Evolutionary conservation across 1,140 invertebrate genomes (phyloP).

Genomic region (Augochlora pura): DNA sequence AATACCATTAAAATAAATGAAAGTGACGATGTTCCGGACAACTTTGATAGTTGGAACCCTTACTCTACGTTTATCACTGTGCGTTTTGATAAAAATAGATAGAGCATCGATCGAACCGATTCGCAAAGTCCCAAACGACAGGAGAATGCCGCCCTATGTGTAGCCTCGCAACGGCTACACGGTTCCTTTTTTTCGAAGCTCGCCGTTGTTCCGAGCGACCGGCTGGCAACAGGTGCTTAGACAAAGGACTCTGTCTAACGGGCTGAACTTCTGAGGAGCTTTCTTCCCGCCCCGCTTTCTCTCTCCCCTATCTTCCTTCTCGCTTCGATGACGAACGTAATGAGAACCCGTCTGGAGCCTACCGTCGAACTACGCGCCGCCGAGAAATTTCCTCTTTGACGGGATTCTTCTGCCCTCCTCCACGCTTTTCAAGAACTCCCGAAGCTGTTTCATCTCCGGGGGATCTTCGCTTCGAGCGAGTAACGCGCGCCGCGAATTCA

Average conservation of each 20-base stretch:
- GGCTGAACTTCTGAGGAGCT: slow-evolving; percentile 31
- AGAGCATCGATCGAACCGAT: neutral
- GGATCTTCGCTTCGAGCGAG: neutral
- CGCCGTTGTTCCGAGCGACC: neutral
- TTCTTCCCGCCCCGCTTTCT: slow-evolving; percentile 10
- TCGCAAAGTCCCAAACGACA: too few species aligned
- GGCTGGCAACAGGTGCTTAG: slow-evolving; percentile 61
- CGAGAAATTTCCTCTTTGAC: neutral
- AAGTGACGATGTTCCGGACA: too few species aligned
- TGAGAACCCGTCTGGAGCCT: neutral
- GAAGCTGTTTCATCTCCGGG: neutral
- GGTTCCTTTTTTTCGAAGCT: neutral
- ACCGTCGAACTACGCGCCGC: neutral
- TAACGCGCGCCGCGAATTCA: too few species aligned
- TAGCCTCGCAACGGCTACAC: slow-evolving; percentile 12
- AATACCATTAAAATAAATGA: too few species aligned
- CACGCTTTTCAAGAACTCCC: neutral
- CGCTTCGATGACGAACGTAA: slow-evolving; percentile 50
- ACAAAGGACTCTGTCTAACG: slow-evolving; percentile 57
- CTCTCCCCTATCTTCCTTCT: neutral
- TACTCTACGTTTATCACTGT: too few species aligned
- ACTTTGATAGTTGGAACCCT: too few species aligned
- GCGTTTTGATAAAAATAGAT: too few species aligned
- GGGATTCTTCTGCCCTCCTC: neutral
- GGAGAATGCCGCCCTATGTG: neutral